Percentiles rank a stretch among this genome's conserved stretches.
Evolutionary conservation across 2,797 vertebrate genomes (phyloP).

Genomic region (Xenentodon cancila): DNA sequence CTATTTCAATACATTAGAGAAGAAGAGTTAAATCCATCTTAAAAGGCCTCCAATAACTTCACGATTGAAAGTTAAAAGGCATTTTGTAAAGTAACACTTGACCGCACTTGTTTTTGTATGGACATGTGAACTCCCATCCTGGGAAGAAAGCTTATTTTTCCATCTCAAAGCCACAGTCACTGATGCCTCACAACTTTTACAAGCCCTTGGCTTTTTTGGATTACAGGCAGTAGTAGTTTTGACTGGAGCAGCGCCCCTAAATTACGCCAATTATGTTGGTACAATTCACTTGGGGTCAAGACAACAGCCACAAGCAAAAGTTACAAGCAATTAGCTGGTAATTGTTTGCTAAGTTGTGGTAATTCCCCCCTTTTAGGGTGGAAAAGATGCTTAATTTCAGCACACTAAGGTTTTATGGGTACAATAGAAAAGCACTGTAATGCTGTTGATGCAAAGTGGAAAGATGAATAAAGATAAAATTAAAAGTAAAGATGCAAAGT

Average conservation of each 20-base stretch:
- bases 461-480: background rate
- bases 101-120: slow-evolving; percentile 46
- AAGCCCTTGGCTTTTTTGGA: slow-evolving; percentile 33
- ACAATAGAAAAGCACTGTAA: too few species aligned
- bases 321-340: slow-evolving; percentile 31
- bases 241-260: slow-evolving; percentile 33
- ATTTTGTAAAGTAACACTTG: slow-evolving; percentile 38
- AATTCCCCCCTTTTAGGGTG: slow-evolving; percentile 1
- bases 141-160: slow-evolving; percentile 36
- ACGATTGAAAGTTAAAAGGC: slow-evolving; percentile 17
- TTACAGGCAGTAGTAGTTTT: slow-evolving; percentile 48
- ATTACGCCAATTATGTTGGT: slow-evolving; percentile 15
- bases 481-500: background rate
- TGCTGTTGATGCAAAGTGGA: background rate
- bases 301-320: slow-evolving; percentile 28
- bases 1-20: slow-evolving; percentile 10
- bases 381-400: slow-evolving; percentile 4
- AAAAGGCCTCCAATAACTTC: slow-evolving; percentile 34
- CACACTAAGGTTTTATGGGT: too few species aligned
- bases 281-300: slow-evolving; percentile 22
- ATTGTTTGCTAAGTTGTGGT: slow-evolving; percentile 35
- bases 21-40: slow-evolving; percentile 28
- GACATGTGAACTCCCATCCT: slow-evolving; percentile 43
- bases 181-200: slow-evolving; percentile 49
- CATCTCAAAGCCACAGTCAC: slow-evolving; percentile 31